Evolutionary conservation across 1,140 invertebrate species (phyloP).

Genomic region (Trialeurodes vaporariorum): DNA sequence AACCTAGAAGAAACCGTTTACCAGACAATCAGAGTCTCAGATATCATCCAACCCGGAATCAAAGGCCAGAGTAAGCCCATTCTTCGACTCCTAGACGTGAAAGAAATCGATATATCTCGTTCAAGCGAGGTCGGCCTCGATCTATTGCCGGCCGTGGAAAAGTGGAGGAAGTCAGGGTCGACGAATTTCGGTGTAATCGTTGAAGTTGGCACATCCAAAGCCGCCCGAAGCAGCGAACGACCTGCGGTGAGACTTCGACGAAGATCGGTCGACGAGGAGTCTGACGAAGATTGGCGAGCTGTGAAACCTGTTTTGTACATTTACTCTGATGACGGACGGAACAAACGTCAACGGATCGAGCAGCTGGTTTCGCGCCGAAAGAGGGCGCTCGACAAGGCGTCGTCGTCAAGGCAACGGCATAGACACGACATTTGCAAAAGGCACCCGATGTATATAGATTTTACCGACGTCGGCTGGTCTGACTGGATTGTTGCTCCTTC

Average conservation of each 20-base stretch:
- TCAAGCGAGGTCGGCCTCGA: conserved; percentile 52
- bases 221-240: too few species aligned
- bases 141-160: conserved; percentile 69
- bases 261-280: conserved; percentile 55
- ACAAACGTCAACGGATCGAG: conserved; percentile 27
- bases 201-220: neutral
- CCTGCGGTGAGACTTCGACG: conserved; percentile 55
- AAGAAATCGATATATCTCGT: conserved; percentile 46
- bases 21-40: conserved; percentile 35
- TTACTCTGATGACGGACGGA: conserved; percentile 72
- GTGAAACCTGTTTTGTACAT: conserved; percentile 63
- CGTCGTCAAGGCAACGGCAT: conserved; percentile 30
- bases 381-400: conserved; percentile 26
- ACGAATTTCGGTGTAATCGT: neutral
- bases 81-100: conserved; percentile 67
- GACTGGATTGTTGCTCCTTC: conserved; percentile 99
- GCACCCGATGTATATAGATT: conserved; percentile 88
- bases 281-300: conserved; percentile 41
- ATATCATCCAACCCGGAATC: conserved; percentile 63
- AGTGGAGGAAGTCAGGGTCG: conserved; percentile 48
- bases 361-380: conserved; percentile 22
- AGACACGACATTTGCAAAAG: conserved; percentile 53
- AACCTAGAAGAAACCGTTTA: conserved; percentile 25
- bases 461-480: conserved; percentile 92
- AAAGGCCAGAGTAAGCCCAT: conserved; percentile 50